Evolutionary conservation across 2,888 invertebrate genomes (phyloP).

Genomic region (Prenolepis imparis): DNA sequence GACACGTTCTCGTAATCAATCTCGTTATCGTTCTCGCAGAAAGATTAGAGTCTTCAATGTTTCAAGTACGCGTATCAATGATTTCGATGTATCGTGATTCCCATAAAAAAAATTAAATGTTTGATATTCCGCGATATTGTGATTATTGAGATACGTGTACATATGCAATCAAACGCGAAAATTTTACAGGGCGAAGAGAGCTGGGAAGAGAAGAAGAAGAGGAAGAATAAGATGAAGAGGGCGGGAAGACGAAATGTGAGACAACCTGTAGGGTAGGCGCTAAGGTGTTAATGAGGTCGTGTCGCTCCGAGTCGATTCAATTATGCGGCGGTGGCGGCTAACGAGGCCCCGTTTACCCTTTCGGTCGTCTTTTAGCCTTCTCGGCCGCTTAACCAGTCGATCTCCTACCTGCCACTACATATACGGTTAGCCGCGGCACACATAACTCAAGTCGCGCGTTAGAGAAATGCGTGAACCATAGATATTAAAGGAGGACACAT

Average conservation of each 20-base stretch:
- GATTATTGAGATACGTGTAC: not conserved
- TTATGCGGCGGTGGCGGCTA: slow-evolving; percentile 85
- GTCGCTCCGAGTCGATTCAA: slow-evolving; percentile 86
- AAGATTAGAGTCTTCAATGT: not conserved
- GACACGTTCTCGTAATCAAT: not conserved
- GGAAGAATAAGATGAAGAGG: slow-evolving; percentile 16
- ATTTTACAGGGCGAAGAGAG: not conserved
- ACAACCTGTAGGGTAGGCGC: slow-evolving; percentile 84
- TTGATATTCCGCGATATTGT: not conserved
- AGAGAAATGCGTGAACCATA: slow-evolving; percentile 24
- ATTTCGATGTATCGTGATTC: not conserved
- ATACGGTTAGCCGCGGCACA: slow-evolving; percentile 68
- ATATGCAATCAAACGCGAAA: not conserved
- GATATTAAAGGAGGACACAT: slow-evolving; percentile 28
- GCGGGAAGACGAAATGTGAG: slow-evolving; percentile 81
- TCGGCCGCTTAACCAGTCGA: slow-evolving; percentile 78
- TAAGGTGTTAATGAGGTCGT: slow-evolving; percentile 86
- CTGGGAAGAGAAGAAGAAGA: not conserved
- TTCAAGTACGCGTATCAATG: not conserved
- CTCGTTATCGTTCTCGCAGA: not conserved
- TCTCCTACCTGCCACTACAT: slow-evolving; percentile 76
- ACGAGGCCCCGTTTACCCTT: slow-evolving; percentile 84
- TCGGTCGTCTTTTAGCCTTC: slow-evolving; percentile 81
- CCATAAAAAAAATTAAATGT: not conserved
- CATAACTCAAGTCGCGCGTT: slow-evolving; percentile 58